These are phyloP conservation scores for Percopsis transmontana DNA, from an alignment of 2,113 vertebrate species.

Conservation along the genomic window DNA sequence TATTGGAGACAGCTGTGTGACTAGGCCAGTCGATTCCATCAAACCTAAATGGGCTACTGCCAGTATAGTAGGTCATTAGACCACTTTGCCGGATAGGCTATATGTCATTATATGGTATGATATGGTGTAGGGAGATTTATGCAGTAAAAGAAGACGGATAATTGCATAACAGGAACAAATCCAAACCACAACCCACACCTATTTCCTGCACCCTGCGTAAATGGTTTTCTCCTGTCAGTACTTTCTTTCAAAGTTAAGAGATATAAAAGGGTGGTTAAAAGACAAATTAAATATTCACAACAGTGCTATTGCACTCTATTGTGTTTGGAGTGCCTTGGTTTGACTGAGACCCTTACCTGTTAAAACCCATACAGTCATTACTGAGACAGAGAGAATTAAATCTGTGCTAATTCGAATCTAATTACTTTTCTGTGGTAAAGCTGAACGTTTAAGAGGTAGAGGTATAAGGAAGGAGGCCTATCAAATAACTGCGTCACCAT, in stretches of 20 bases:
- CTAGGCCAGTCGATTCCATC: neutral
- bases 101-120: neutral
- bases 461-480: slow-evolving; percentile 7
- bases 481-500: slow-evolving; percentile 14
- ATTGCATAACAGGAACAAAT: neutral
- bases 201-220: neutral
- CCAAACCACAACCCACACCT: neutral
- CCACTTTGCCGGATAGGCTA: neutral
- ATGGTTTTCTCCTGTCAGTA: neutral
- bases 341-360: neutral
- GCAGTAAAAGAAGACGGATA: neutral
- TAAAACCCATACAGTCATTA: neutral
- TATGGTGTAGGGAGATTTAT: slow-evolving; percentile 9
- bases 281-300: neutral
- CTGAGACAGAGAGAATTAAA: neutral
- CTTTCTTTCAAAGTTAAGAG: neutral
- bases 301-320: neutral
- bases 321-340: neutral
- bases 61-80: neutral
- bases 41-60: slow-evolving; percentile 1
- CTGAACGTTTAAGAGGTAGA: neutral
- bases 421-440: neutral
- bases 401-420: neutral
- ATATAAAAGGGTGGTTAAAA: neutral
- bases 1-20: slow-evolving; percentile 16